Evolutionary conservation across 2,888 invertebrate species (phyloP).

Genomic region (Drosophila bunnanda): DNA sequence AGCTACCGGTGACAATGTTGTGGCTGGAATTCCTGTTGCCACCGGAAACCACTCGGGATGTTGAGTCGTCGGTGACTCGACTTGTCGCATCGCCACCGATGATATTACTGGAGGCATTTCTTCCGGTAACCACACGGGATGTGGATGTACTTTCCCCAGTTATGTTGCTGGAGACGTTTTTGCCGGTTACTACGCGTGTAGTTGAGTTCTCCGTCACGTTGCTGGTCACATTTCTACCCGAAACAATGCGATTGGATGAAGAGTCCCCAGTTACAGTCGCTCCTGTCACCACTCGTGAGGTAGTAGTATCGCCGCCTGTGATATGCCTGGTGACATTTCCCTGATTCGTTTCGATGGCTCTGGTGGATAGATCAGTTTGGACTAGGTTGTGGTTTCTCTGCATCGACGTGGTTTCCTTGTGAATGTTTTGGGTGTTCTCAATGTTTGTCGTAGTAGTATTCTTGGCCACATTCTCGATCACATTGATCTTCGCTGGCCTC

Average conservation of each 20-base stretch:
- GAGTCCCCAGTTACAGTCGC: constrained; percentile 24
- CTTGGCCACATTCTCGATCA: constrained; percentile 82
- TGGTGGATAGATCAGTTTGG: constrained; percentile 54
- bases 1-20: constrained; percentile 45
- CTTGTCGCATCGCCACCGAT: constrained; percentile 33
- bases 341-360: constrained; percentile 46
- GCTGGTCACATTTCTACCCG: constrained; percentile 19
- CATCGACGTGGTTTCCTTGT: constrained; percentile 72
- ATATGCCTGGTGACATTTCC: constrained; percentile 34
- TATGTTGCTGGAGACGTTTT: constrained; percentile 27
- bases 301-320: constrained; percentile 33
- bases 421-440: constrained; percentile 77
- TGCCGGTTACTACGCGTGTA: constrained; percentile 12
- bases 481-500: constrained; percentile 81
- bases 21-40: constrained; percentile 26
- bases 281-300: constrained; percentile 32
- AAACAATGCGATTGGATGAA: constrained; percentile 17
- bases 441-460: constrained; percentile 81
- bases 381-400: constrained; percentile 68
- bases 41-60: constrained; percentile 28
- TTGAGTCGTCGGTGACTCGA: constrained; percentile 36
- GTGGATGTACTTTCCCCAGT: constrained; percentile 16
- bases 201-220: constrained; percentile 32
- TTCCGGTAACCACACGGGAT: constrained; percentile 11
- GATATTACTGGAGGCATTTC: constrained; percentile 22